Base-by-base conservation (phyloP, 2,113 vertebrate genomes). In the Pomatostomus ruficeps region DNA sequence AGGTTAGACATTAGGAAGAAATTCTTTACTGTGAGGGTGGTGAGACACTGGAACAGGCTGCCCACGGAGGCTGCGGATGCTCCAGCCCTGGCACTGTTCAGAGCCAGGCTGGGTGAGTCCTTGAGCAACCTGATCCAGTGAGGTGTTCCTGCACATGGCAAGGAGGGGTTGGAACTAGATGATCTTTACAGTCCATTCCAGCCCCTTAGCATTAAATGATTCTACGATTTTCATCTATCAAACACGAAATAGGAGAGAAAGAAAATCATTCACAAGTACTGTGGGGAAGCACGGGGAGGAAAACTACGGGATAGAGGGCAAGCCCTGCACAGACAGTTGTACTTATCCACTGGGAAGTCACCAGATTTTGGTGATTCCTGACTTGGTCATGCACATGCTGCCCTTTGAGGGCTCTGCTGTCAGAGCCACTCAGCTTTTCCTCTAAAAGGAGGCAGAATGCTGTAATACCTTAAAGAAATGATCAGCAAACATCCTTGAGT, bases 231-330 rank as follows among this genome's bases (percentile, higher is more conserved):
- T 29, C 67, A n/a, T 38, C 40, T 12, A 40, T 23, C 5, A 6
- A 82, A 29, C 2, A 6, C 0, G 0, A 10, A 75, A 67, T 0
- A 16, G 11, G 28, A 81, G 1, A 24, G 18, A 29, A 75, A 48
- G 3, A 22, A 76, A 59, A 3, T 4, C 7, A 40, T 7, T 57
- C 5, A 12, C 13, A 72, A 57, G 25, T 7, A 24, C 14, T 20
- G 7, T 0, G 9, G 31, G 13, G 25, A 46, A 55, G 16, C 23
- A 52, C 0, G 0, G 43, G 4, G 3, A 3, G 7, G 6, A 3
- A 4, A 35, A 55, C 11, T 36, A 40, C 20, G 35, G 42, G 46
- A 58, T 4, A 55, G n/a, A 54, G 54, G 18, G 33, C 22, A 89
- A 88, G 21, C 18, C 23, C 54, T 90, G 48, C 42, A 59, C 8